A percentile compares a stretch with the other conserved stretches of the same genome.
Conservation (phyloP, 2,888 invertebrate genomes). For the Furcula furcula region DNA sequence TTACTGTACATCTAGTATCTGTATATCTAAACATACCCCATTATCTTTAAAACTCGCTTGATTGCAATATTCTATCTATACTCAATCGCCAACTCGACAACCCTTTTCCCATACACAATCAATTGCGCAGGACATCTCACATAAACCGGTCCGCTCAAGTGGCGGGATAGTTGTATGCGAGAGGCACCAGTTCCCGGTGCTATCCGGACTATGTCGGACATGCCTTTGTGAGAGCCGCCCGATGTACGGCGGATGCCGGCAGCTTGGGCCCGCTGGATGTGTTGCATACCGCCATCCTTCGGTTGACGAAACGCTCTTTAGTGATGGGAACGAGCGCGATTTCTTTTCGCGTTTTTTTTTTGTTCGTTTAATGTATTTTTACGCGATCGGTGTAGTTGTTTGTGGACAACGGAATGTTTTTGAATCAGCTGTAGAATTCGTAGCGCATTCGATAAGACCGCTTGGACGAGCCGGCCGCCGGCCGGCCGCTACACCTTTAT, state of each 20-base stretch:
- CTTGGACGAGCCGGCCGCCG: no score
- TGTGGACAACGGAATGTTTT: no score
- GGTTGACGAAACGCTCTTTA: constrained; percentile 32
- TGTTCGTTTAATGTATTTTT: constrained; percentile 1
- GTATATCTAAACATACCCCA: no score
- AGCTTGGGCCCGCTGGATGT: constrained; percentile 20
- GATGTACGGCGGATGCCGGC: constrained; percentile 24
- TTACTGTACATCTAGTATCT: no score
- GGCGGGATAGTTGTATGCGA: constrained; percentile 70
- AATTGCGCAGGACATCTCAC: constrained; percentile 33
- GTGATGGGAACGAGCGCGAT: constrained; percentile 22
- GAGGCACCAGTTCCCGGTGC: constrained; percentile 57
- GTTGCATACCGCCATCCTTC: constrained; percentile 50
- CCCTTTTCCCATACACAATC: no score
- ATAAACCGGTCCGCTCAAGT: constrained; percentile 61
- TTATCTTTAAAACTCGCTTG: no score
- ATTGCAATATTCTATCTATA: no score
- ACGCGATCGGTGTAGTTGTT: no score
- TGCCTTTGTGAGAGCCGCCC: constrained; percentile 68
- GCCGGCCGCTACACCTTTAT: no score
- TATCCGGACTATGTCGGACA: constrained; percentile 66
- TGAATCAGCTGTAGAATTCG: no score
- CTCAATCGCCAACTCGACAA: no score
- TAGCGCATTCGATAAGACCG: no score
- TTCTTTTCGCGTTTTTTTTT: constrained; percentile 11